Evolutionary conservation across 2,113 vertebrate genomes (phyloP), one percentile per base, ranked within the genome.

Genomic region (Cephalopholis sonnerati): DNA sequence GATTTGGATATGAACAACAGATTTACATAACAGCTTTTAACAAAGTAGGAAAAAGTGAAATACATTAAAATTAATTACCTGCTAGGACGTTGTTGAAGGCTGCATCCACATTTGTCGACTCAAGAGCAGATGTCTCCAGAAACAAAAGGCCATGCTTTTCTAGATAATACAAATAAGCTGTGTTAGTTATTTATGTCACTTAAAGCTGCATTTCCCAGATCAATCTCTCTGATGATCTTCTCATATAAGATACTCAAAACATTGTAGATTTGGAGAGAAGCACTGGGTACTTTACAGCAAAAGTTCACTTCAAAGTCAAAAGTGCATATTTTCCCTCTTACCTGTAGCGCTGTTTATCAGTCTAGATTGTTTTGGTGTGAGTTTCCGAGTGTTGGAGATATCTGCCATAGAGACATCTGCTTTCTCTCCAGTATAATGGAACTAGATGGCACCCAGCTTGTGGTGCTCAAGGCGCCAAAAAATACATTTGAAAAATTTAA

Each of bases 91-190:
- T 89, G 85, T 89, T 94, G 90, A 96, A 96, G 0, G 95, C 95
- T 15, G 70, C 86, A 77, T 96, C 95, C 51, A 96, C 95, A n/a
- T 96, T 96, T 17, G 93, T 93, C 18, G 95, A 96, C 16, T 89
- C 92, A 87, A 96, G 82, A 7, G 95, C 95, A 0, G 95, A 96
- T 0, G 95, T 96, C 88, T 96, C 95, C 89, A 96, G 90, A 75
- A 93, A 96, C 75, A 94, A 77, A 55, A 96, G 74, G 11, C 91
- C 86, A 24, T 93, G 92, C 68, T 95, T 95, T 54, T 94, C 95
- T 96, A 62, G 0, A 32, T 1, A 51, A 68, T 0, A 77, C 5
- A 66, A 71, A 81, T 10, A 17, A 27, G 20, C n/a, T 2, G 32
- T 3, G 2, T 74, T 41, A 55, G 25, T 70, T 16, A 41, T 72